Percentiles rank a stretch among this genome's conserved stretches.
Evolutionary conservation across 2,113 vertebrate genomes (phyloP).

Genomic region (Xiphophorus couchianus): DNA sequence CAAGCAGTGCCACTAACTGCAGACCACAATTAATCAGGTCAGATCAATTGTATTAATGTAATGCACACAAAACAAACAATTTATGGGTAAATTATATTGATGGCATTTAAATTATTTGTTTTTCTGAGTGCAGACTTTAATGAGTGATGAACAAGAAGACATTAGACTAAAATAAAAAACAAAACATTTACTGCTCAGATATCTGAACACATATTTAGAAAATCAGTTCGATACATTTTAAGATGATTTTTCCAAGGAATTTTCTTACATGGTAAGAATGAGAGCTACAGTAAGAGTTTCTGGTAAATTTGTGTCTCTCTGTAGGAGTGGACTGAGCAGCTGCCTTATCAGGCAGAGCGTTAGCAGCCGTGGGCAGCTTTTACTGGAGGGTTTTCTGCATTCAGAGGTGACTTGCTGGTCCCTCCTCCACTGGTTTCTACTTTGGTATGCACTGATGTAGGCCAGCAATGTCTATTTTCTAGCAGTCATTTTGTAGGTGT

Average conservation of each 20-base stretch:
- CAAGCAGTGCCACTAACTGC: no score
- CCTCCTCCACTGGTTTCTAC: constrained; percentile 65
- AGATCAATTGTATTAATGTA: neutral
- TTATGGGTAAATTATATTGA: neutral
- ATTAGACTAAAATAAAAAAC: neutral
- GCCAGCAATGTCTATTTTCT: constrained; percentile 55
- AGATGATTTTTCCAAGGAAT: neutral
- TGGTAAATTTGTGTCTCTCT: constrained; percentile 32
- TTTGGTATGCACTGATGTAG: constrained; percentile 52
- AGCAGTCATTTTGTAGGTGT: constrained; percentile 59
- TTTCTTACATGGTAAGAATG: neutral
- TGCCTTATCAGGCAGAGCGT: constrained; percentile 29
- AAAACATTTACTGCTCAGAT: neutral
- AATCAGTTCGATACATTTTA: neutral
- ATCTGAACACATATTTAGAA: neutral
- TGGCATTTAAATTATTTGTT: neutral
- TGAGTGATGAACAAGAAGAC: neutral
- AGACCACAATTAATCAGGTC: neutral
- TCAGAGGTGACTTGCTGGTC: constrained; percentile 60
- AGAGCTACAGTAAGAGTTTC: constrained; percentile 16
- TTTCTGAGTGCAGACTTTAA: neutral
- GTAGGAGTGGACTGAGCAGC: constrained; percentile 48
- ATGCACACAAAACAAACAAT: neutral
- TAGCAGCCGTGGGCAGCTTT: constrained; percentile 55
- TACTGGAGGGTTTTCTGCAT: constrained; percentile 51